Percentiles rank a stretch among this genome's conserved stretches.
Conservation (phyloP, 2,797 vertebrate genomes). For the Anabacerthia variegaticeps region DNA sequence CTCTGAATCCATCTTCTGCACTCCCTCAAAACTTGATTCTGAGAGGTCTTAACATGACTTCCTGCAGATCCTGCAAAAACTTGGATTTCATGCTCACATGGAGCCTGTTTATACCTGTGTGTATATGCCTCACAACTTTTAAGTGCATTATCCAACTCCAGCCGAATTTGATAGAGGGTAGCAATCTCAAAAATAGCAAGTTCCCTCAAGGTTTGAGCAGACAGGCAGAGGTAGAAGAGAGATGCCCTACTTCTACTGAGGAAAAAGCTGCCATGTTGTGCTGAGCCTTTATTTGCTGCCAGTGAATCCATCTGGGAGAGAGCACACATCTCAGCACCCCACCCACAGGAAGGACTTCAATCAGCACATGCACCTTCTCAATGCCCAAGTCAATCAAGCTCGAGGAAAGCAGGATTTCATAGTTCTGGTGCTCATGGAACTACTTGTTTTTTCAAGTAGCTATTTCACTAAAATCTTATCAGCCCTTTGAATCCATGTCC, state of each 20-base stretch:
- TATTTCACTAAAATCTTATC: constrained; percentile 35
- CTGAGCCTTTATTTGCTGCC: constrained; percentile 20
- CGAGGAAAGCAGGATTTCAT: not conserved
- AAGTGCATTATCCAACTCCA: constrained; percentile 41
- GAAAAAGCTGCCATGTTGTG: constrained; percentile 50
- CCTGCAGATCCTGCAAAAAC: constrained; percentile 6
- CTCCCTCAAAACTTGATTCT: not conserved
- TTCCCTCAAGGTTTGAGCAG: constrained; percentile 66
- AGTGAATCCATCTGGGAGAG: constrained; percentile 3
- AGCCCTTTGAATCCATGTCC: constrained; percentile 31
- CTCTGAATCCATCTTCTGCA: not conserved
- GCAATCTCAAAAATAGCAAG: constrained; percentile 60
- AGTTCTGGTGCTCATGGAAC: not conserved
- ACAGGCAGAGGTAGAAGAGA: constrained; percentile 35
- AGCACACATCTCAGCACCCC: not conserved
- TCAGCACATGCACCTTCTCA: not conserved
- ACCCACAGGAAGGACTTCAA: constrained; percentile 14
- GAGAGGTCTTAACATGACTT: not conserved
- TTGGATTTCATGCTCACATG: constrained; percentile 4
- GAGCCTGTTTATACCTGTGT: not conserved
- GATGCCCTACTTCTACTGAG: constrained; percentile 57
- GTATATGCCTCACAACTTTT: not conserved
- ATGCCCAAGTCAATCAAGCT: not conserved
- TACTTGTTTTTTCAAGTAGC: not conserved
- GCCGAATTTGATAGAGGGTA: constrained; percentile 9